Base-by-base conservation (phyloP, 2,797 vertebrate species). In the Cyprinella venusta region DNA sequence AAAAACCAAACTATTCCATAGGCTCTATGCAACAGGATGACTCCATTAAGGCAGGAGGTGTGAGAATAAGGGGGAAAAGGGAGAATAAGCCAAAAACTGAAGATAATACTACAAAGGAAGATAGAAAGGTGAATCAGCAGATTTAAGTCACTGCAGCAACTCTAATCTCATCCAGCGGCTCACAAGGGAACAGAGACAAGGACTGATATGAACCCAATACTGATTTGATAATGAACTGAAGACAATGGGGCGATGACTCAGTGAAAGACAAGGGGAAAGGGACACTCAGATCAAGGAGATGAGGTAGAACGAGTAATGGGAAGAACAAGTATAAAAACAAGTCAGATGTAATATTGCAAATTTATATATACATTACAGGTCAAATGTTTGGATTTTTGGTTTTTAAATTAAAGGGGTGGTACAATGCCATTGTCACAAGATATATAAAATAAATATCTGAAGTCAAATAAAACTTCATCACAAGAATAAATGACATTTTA, bases 31-130 rank as follows among this genome's bases (percentile, higher is more conserved):
- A 75, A 56, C 15, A 83, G 38, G 50, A 81, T 72, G 48, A 64
- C 70, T 71, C 15, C 26, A 48, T 45, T 54, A 26, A 82, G 59
- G 69, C 76, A 79, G 72, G n/a, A 69, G 67, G 24, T 63, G 76
- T 59, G 36, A 83, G 69, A 63, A 71, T 42, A 75, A 84, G 36
- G 8, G 12, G 42, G 12, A 3, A 1, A 1, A 12, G 1, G 1
- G 42, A 45, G 42, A 45, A 45, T 13, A 45, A 15, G 13, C 21
- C 40, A 65, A 59, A 18, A 36, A 50, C 30, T 15, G 16, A 83
- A 76, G 42, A 76, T 52, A 6, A 68, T 24, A 86, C 70, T 42
- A 59, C 59, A 79, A 77, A 71, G 42, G 19, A 19, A 63, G 42
- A 72, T 70, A 52, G 42, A 15, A 19, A 63, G 33, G 72, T 70